A percentile compares a stretch with the other conserved stretches of the same genome.
Conservation (phyloP, 2,888 invertebrate species). For the Cordilura impudica region DNA sequence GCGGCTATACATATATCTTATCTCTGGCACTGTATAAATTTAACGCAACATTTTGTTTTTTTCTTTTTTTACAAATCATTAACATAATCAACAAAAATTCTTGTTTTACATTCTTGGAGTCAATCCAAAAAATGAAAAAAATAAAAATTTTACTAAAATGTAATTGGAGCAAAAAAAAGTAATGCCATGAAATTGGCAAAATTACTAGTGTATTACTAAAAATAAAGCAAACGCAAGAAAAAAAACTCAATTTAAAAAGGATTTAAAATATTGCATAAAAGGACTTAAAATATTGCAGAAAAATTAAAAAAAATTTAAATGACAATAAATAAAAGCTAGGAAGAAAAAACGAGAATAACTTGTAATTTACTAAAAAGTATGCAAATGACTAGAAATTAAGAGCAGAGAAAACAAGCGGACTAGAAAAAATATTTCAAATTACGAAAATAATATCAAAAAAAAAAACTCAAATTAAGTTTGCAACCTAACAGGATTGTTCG, state of each 20-base stretch:
- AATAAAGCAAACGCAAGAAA: not conserved
- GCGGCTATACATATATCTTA: no score
- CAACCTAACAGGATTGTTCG: not conserved
- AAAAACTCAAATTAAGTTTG: not conserved
- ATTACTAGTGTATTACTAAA: not conserved
- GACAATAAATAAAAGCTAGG: not conserved
- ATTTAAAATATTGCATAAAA: constrained; percentile 1
- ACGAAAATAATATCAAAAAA: no score
- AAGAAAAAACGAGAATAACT: not conserved
- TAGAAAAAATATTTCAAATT: no score
- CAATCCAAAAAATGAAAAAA: constrained; percentile 34
- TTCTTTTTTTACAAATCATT: constrained; percentile 18
- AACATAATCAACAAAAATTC: constrained; percentile 51
- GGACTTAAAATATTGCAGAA: constrained; percentile 5
- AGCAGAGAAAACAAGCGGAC: no score
- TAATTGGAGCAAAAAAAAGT: constrained; percentile 49
- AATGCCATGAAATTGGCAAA: not conserved
- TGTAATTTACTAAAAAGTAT: not conserved
- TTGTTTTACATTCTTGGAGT: constrained; percentile 40
- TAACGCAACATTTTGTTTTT: no score
- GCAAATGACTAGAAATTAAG: constrained; percentile 30
- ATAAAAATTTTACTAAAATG: constrained; percentile 17
- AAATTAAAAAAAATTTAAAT: constrained; percentile 1
- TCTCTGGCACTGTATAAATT: no score
- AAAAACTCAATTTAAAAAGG: not conserved